These are phyloP conservation scores for Hemaris fuciformis DNA, from an alignment of 2,888 invertebrate genomes.

Conservation along the genomic window DNA sequence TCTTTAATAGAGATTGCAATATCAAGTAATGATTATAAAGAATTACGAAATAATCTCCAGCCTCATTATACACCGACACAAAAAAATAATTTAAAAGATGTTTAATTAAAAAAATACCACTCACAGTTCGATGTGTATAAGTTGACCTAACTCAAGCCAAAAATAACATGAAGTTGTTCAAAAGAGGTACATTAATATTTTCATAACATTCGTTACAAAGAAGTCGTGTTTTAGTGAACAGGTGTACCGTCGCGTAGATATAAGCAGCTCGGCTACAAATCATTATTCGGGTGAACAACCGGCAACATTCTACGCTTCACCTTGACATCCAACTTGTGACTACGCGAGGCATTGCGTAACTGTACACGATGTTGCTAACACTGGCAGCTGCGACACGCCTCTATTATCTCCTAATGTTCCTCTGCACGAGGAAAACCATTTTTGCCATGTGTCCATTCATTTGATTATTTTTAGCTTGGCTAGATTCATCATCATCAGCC, in stretches of 20 bases:
- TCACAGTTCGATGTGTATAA: too few species aligned
- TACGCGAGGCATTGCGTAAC: neutral
- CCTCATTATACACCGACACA: too few species aligned
- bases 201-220: too few species aligned
- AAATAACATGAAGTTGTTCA: too few species aligned
- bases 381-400: neutral
- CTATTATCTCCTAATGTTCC: neutral
- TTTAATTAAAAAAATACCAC: too few species aligned
- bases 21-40: too few species aligned
- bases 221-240: too few species aligned
- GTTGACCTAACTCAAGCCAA: too few species aligned
- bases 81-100: too few species aligned
- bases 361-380: neutral
- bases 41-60: too few species aligned
- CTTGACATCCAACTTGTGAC: conserved; percentile 12
- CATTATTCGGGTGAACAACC: conserved; percentile 5
- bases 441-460: neutral
- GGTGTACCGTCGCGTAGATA: neutral
- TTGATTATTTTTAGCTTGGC: neutral
- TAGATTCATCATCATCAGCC: neutral
- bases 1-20: too few species aligned
- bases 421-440: neutral
- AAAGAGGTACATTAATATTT: too few species aligned
- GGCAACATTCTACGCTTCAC: conserved; percentile 9
- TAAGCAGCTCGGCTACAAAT: neutral